Conservation (phyloP, 2,113 vertebrate genomes). For the Uria lomvia region DNA sequence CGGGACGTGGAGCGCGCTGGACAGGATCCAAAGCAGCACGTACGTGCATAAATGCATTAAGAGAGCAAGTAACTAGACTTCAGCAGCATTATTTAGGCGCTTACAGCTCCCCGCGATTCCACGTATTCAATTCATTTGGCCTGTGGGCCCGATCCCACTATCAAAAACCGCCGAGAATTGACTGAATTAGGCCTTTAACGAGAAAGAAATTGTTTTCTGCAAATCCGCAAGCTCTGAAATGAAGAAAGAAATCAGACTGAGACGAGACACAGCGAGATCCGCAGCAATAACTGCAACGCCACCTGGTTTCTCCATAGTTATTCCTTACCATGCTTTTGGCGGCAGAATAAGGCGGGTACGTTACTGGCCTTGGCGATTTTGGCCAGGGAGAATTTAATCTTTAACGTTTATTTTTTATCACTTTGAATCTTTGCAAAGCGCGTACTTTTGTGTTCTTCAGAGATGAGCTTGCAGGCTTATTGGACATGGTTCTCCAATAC, state of each 20-base stretch:
- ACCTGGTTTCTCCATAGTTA: not conserved
- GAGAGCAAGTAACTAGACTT: not conserved
- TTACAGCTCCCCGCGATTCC: not conserved
- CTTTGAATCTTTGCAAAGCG: not conserved
- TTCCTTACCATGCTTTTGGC: not conserved
- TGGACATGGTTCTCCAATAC: not conserved
- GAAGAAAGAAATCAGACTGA: not conserved
- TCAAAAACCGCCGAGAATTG: not conserved
- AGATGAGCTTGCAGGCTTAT: not conserved
- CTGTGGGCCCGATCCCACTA: not conserved
- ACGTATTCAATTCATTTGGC: rapidly evolving
- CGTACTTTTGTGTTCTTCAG: not conserved
- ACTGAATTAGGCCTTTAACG: not conserved
- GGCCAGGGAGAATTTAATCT: not conserved
- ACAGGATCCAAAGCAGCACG: not conserved
- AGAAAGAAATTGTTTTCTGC: not conserved
- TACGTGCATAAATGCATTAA: not conserved
- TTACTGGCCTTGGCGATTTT: not conserved
- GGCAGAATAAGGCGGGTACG: not conserved
- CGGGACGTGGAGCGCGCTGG: rapidly evolving
- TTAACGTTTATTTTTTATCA: not conserved
- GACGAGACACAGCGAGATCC: not conserved
- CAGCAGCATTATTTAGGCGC: not conserved
- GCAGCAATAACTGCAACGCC: not conserved
- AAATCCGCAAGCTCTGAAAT: not conserved